Percentiles rank a stretch among this genome's conserved stretches.
phyloP scores from a whole-genome alignment of 2,113 vertebrate species.

The Daboia siamensis region DNA sequence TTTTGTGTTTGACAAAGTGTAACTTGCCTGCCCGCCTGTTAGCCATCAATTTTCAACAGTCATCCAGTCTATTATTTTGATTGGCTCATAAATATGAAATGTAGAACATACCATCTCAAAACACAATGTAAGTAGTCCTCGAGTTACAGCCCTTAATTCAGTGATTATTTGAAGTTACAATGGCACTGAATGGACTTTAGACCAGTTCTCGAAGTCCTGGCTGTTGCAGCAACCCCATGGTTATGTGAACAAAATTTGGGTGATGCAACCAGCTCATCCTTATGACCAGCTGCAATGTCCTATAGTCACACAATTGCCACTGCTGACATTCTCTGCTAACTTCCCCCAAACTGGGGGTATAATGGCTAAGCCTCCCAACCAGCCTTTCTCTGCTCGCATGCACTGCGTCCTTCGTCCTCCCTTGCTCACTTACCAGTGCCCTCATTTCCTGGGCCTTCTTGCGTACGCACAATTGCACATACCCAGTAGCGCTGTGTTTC shows the following conservation, averaged over 20 bases:
- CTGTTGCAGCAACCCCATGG: too few relatives aligned
- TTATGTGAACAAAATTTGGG: too few relatives aligned
- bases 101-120: not conserved
- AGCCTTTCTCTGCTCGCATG: too few relatives aligned
- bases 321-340: too few relatives aligned
- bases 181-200: too few relatives aligned
- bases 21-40: not conserved
- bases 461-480: not conserved
- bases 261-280: too few relatives aligned
- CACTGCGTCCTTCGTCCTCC: not conserved
- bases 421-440: not conserved
- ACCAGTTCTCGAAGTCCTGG: too few relatives aligned
- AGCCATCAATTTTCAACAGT: not conserved
- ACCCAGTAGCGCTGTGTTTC: not conserved
- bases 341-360: too few relatives aligned
- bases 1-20: not conserved
- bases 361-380: too few relatives aligned
- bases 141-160: not conserved
- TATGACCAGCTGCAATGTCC: too few relatives aligned
- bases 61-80: not conserved
- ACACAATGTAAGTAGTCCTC: not conserved
- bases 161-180: not conserved
- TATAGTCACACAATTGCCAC: too few relatives aligned
- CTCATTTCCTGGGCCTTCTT: not conserved
- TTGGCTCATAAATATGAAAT: not conserved